Conservation (phyloP, 2,113 vertebrate species). For the Amphilophus citrinellus region DNA sequence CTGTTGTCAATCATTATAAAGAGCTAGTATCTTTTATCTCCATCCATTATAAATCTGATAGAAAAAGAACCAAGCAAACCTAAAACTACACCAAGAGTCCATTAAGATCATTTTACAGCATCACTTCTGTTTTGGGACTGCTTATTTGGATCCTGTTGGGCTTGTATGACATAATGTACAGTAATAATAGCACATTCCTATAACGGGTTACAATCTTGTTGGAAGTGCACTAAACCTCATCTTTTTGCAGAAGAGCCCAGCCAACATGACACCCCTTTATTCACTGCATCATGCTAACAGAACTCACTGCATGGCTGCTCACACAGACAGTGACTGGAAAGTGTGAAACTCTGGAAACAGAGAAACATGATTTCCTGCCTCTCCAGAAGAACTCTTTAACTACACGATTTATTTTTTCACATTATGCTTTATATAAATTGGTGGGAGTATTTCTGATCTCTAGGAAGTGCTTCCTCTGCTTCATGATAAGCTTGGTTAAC, state of each 20-base stretch:
- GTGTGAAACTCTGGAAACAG: neutral
- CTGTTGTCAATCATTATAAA: constrained; percentile 33
- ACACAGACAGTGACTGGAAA: neutral
- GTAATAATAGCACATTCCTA: neutral
- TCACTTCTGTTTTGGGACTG: constrained; percentile 8
- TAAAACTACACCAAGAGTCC: constrained; percentile 12
- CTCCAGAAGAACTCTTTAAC: neutral
- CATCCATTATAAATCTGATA: constrained; percentile 47
- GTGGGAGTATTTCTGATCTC: neutral
- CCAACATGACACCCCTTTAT: no score
- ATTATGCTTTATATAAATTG: neutral
- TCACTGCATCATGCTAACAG: no score
- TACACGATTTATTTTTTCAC: neutral
- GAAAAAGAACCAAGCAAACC: constrained; percentile 15
- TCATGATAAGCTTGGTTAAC: neutral
- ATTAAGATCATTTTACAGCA: neutral
- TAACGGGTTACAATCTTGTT: neutral
- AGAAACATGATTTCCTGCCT: fast-evolving
- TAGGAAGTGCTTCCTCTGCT: neutral
- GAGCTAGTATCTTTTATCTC: constrained; percentile 12
- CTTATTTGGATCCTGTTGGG: constrained; percentile 1
- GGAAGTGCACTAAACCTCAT: neutral
- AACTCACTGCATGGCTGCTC: no score
- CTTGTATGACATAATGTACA: neutral
- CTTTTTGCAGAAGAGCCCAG: no score